A percentile compares a stretch with the other conserved stretches of the same genome.
Conservation (phyloP, 2,113 vertebrate species). For the Nannobrachium achirus region DNA sequence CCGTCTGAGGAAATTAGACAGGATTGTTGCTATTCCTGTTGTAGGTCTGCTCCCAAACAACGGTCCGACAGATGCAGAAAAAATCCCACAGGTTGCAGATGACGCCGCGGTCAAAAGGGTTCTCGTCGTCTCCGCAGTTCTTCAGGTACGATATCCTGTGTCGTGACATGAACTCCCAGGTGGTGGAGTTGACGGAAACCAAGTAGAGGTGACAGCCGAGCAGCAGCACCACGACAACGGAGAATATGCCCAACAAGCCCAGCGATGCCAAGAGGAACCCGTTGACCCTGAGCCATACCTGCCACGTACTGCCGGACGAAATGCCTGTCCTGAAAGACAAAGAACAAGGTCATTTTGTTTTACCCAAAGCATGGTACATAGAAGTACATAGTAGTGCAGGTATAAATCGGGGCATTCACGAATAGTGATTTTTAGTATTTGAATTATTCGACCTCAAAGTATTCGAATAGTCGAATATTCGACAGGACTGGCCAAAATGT, state of each 20-base stretch:
- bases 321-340: constrained; percentile 85
- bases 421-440: too few species aligned
- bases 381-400: too few species aligned
- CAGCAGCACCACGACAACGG: constrained; percentile 80
- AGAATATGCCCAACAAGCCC: constrained; percentile 75
- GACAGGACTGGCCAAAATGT: too few species aligned
- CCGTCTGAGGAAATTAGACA: constrained; percentile 75
- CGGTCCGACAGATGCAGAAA: constrained; percentile 86
- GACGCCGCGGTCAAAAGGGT: constrained; percentile 91
- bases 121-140: constrained; percentile 77
- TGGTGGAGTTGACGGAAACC: constrained; percentile 89
- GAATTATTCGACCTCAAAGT: too few species aligned
- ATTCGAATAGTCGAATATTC: too few species aligned
- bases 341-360: not conserved
- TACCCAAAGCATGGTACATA: too few species aligned
- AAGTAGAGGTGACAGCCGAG: constrained; percentile 91
- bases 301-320: constrained; percentile 74
- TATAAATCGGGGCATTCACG: too few species aligned
- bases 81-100: constrained; percentile 89
- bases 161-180: constrained; percentile 95
- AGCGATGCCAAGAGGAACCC: constrained; percentile 83
- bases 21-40: constrained; percentile 53
- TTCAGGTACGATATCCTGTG: constrained; percentile 91
- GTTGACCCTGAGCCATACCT: constrained; percentile 82
- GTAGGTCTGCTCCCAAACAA: constrained; percentile 88